phyloP scores from a whole-genome alignment of 2,797 vertebrate species.

The Nothura maculosa region DNA sequence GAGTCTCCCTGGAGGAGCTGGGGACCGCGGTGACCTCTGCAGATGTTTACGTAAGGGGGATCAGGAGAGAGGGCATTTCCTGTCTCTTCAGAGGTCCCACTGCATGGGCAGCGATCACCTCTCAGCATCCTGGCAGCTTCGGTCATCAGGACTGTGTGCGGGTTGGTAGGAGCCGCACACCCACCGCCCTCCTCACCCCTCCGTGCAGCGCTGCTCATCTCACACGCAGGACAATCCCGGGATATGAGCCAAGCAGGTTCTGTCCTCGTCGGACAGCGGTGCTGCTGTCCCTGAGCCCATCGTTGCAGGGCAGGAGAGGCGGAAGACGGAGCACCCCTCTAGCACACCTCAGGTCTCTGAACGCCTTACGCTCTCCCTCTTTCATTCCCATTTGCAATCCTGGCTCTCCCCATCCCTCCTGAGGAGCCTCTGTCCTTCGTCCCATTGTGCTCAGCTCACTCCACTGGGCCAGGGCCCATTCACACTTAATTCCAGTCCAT shows the following conservation, averaged over 20 bases:
- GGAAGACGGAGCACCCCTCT: not conserved
- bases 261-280: not conserved
- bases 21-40: slow-evolving; percentile 55
- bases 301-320: not conserved
- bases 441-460: not conserved
- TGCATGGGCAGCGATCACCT: not conserved
- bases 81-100: not conserved
- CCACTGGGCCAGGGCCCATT: slow-evolving; percentile 9
- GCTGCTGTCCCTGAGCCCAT: not conserved
- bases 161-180: not conserved
- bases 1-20: slow-evolving; percentile 18
- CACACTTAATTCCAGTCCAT: not conserved
- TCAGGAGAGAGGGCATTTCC: not conserved
- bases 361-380: not conserved
- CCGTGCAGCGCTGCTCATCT: not conserved
- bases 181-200: not conserved
- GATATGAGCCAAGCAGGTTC: not conserved
- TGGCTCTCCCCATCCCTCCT: rapidly evolving
- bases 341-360: too few relatives aligned
- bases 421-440: not conserved
- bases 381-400: not conserved
- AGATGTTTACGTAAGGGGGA: slow-evolving; percentile 43
- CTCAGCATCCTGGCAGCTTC: not conserved
- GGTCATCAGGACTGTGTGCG: rapidly evolving
- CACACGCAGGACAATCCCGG: not conserved